Evolutionary conservation across 1,140 invertebrate genomes (phyloP), one percentile per base, ranked within the genome.

Genomic region (Heterodera carotae): DNA sequence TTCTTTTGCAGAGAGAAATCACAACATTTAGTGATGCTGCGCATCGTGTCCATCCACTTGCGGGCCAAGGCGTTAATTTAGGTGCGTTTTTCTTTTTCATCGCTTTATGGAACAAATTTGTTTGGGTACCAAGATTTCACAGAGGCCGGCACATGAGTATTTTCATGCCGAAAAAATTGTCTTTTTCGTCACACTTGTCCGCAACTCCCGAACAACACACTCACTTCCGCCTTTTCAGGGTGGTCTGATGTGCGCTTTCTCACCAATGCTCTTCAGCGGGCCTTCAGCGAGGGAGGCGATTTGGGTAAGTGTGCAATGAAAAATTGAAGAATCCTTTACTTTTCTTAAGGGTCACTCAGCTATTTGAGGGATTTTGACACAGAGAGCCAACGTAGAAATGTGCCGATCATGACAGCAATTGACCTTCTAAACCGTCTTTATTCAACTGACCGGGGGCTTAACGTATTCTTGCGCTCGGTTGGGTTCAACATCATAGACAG

Each of bases 41-140:
- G 10, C 97, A 99, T 89, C 91, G 94, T 86, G 91, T 99, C 53
- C 96, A 99, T 90, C 97, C 97, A 0, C 88, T 98, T 69, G 97
- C 96, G 64, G 97, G 97, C 25, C 79, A 78, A 69, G 79, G 74
- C 15, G 94, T 98, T 0, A 99, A 99, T 90, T 89, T 99, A 60
- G 97, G 97, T 7, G 96, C 98, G 88, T 15, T 18, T 33, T 48
- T 12, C 7, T 33, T 27, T 22, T 29, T 15, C n/a, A 64, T n/a
- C 43, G 1, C 0, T 27, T 75, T 79, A 59, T 34, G 15, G 43
- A 68, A 69, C 0, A 95, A 97, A 89, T 96, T 96, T 99, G 99
- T 90, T 89, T 99, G n/a, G n/a, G n/a, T n/a, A n/a, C n/a, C n/a
- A n/a, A n/a, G n/a, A n/a, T n/a, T n/a, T n/a, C n/a, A n/a, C n/a